Percentiles rank a stretch among this genome's conserved stretches.
Conservation (phyloP, 2,113 vertebrate species). For the Genyomyrus donnyi region DNA sequence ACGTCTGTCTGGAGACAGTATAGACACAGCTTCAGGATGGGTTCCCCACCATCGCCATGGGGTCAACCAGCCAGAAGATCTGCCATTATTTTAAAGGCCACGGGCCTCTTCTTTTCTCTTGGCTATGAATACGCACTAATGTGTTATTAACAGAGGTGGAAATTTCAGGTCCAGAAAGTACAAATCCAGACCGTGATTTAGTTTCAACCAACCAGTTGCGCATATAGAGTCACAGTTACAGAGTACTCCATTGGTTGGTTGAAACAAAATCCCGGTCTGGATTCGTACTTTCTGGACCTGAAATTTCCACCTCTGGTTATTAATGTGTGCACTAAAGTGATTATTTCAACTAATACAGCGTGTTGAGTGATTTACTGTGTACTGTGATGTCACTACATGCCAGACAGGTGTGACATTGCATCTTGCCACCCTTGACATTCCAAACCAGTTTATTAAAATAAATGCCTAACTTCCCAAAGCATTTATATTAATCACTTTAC, state of each 20-base stretch:
- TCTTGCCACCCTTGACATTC: conserved; percentile 14
- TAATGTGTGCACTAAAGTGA: background rate
- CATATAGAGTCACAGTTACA: too few species aligned
- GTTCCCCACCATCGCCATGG: background rate
- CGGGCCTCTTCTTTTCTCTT: background rate
- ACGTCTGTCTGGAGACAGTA: background rate
- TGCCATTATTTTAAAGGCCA: background rate
- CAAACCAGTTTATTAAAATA: conserved; percentile 32
- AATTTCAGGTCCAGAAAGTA: too few species aligned
- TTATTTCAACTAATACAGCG: background rate
- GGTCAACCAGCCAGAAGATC: background rate
- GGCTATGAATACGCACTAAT: background rate
- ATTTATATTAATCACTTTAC: conserved; percentile 34
- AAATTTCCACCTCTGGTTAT: too few species aligned
- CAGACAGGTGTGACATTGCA: conserved; percentile 39
- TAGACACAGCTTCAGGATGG: background rate
- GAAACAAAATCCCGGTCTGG: too few species aligned
- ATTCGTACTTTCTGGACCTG: too few species aligned
- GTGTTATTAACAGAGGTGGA: too few species aligned
- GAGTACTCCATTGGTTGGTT: too few species aligned
- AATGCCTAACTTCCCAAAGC: conserved; percentile 24
- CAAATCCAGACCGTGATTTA: too few species aligned
- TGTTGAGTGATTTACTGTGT: background rate
- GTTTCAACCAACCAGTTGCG: too few species aligned
- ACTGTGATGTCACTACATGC: conserved; percentile 20